These are phyloP conservation scores for Salminus brasiliensis DNA, from an alignment of 2,113 vertebrate genomes.

Conservation along the genomic window DNA sequence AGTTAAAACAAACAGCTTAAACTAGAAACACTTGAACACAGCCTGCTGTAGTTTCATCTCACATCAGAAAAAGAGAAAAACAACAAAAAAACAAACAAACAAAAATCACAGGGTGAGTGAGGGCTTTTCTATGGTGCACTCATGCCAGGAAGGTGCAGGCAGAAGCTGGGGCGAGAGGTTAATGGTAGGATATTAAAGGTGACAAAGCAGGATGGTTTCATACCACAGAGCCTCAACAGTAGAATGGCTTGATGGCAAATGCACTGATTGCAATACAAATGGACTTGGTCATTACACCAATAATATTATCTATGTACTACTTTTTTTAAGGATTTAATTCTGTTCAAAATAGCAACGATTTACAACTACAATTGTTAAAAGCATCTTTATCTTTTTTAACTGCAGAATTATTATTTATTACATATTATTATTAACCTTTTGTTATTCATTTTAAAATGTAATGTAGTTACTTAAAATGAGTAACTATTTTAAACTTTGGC, in stretches of 20 bases:
- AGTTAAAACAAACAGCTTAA: not conserved
- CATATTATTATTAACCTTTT: too few species aligned
- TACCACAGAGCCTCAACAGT: constrained; percentile 11
- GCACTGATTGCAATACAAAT: not conserved
- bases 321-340: too few species aligned
- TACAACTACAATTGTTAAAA: too few species aligned
- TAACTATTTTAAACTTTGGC: too few species aligned
- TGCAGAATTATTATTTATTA: too few species aligned
- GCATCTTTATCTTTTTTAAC: too few species aligned
- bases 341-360: too few species aligned
- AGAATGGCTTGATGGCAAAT: constrained; percentile 12
- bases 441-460: too few species aligned
- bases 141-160: constrained; percentile 1
- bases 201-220: constrained; percentile 6
- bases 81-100: not conserved
- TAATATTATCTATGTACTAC: too few species aligned
- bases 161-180: constrained; percentile 16
- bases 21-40: not conserved
- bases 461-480: too few species aligned
- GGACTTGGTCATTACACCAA: too few species aligned
- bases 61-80: not conserved
- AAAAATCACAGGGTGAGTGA: not conserved
- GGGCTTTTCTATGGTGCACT: not conserved
- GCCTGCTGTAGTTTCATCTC: not conserved
- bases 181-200: not conserved